Conservation (phyloP, 2,888 invertebrate species). For the Acrobasis repandana region DNA sequence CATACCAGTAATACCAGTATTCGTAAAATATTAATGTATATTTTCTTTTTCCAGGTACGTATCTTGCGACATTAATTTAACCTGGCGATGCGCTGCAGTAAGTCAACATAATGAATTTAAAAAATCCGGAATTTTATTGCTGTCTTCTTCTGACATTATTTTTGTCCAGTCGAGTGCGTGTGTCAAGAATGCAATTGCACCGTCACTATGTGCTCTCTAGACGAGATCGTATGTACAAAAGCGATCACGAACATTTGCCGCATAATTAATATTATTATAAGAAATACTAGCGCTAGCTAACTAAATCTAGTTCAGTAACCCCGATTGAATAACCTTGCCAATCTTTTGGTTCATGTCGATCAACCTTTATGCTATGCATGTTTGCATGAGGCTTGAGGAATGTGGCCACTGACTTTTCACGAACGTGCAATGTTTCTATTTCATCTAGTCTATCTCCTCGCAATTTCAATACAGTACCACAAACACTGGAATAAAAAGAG, state of each 20-base stretch:
- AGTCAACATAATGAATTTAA: conserved; percentile 32
- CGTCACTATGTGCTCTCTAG: conserved; percentile 31
- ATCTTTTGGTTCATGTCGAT: background rate
- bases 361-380: background rate
- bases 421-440: conserved; percentile 12
- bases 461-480: background rate
- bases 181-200: conserved; percentile 55
- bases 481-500: conserved; percentile 25
- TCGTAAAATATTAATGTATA: conserved; percentile 5
- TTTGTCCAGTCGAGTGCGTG: conserved; percentile 42
- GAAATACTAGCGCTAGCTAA: background rate
- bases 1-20: conserved; percentile 9
- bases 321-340: background rate
- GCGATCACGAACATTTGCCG: background rate
- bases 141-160: conserved; percentile 28
- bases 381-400: background rate
- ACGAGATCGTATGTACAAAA: conserved; percentile 34
- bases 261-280: background rate
- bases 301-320: background rate
- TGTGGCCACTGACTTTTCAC: background rate
- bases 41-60: conserved; percentile 17
- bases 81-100: conserved; percentile 39
- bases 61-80: conserved; percentile 15
- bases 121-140: background rate
- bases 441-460: conserved; percentile 30